Base-by-base conservation (phyloP, 1,140 invertebrate species). In the Camponotus floridanus region DNA sequence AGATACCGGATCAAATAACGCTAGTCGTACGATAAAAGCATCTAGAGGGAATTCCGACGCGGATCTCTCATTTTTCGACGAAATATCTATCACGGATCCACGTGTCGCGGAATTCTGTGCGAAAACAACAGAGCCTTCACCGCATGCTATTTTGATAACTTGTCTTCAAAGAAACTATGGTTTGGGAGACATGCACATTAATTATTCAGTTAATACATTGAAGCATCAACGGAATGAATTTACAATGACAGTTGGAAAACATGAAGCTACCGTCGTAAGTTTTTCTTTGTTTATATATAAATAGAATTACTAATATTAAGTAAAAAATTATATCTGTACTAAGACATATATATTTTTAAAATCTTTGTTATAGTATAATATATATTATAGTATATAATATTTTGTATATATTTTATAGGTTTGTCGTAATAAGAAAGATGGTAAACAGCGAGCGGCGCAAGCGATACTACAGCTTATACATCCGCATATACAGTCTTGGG, bases 391-490 rank as follows among this genome's bases (percentile, higher is more conserved):
- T 9, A 51, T 51, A 51, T 51, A 51, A 51, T 51, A 15, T 15
- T 26, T 51, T 51, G 15, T 18, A 18, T 18, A 51, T 51, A 51
- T 51, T 51, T 48, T 88, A 18, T 18, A 94, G 91, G 93, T 97
- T 9, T 99, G 98, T 94, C 98, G 98, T 92, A 99, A 99, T 95
- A 99, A 99, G 95, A 97, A 98, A 91, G 98, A 99, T 91, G 99
- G 99, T n/a, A 99, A 99, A 94, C 99, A 99, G 93, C 95, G 98
- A 90, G 99, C 99, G 13, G 98, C 98, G 18, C 99, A 99, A 95
- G 97, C 98, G n/a, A 98, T 99, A 88, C 94, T 99, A 45, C 98
- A 99, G 94, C 96, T 96, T 89, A 94, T 99, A 39, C 98, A 99
- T 96, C 98, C 98, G 1, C 98, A 99, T 92, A 98, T 99, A 57